Conservation (phyloP, 2,888 invertebrate species). For the Pherbina coryleti region DNA sequence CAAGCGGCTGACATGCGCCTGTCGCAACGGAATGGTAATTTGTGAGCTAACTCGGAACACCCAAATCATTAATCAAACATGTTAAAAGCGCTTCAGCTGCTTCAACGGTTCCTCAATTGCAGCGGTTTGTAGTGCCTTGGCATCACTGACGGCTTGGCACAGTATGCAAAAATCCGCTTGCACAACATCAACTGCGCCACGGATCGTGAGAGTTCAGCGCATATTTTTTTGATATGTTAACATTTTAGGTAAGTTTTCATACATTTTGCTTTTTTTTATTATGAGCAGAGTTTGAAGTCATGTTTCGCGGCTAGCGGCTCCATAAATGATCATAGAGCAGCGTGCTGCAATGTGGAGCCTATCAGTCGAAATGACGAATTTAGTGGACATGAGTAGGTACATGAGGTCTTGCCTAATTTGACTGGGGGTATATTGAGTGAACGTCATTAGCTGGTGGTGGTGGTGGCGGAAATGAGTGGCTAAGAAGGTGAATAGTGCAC, state of each 20-base stretch:
- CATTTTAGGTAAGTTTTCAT: neutral
- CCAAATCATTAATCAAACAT: constrained; percentile 59
- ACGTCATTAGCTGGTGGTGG: constrained; percentile 25
- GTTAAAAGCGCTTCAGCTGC: constrained; percentile 44
- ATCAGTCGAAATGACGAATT: constrained; percentile 48
- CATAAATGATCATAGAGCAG: constrained; percentile 34
- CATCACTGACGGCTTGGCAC: neutral
- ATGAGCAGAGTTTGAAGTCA: neutral
- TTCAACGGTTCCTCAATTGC: constrained; percentile 24
- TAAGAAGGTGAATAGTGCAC: neutral
- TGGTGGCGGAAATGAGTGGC: neutral
- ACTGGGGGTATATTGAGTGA: constrained; percentile 35
- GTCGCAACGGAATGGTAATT: constrained; percentile 61
- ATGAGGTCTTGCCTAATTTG: constrained; percentile 49
- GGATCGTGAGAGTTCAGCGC: constrained; percentile 39
- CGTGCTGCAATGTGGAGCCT: neutral
- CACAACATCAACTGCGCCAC: constrained; percentile 9
- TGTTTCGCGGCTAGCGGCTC: constrained; percentile 22
- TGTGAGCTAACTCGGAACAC: constrained; percentile 57
- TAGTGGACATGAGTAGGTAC: constrained; percentile 49
- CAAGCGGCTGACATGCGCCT: constrained; percentile 59
- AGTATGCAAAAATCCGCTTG: constrained; percentile 17
- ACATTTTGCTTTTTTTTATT: neutral
- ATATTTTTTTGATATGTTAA: neutral
- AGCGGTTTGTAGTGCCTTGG: constrained; percentile 1